Evolutionary conservation across 1,140 invertebrate genomes (phyloP), one percentile per base, ranked within the genome.

Genomic region (Odontomachus brunneus): DNA sequence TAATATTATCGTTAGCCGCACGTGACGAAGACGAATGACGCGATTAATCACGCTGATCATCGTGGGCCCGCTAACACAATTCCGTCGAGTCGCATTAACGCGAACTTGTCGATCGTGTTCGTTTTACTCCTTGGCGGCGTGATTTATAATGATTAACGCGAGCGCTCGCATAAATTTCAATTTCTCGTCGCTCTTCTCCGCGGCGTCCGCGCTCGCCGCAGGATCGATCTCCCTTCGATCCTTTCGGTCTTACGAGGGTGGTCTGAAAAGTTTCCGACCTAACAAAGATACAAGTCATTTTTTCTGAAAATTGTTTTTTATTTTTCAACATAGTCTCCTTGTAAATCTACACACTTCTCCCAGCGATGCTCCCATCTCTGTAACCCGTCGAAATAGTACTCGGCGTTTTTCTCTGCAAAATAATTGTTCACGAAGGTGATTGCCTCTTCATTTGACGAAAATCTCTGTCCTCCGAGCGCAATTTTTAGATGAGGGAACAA

Each of bases 21-120:
- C 69, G 26, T 65, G 84, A 88, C 75, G 69, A 87, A 81, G 86
- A 88, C 75, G 85, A 84, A 88, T 84, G 86, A 87, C 65, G 59
- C 75, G 71, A 88, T 88, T 84, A 84, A 87, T 87, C 86, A 87
- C 53, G 74, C 49, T 48, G 72, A 87, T 84, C 85, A 63, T 29
- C 85, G 62, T 69, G 65, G 62, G 49, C 84, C 44, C 44, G 82
- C 71, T 84, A 88, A 88, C 82, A 84, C 67, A 81, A 82, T 88
- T 88, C 74, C 62, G 69, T 69, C 74, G 33, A 19, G 49, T 69
- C 66, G 75, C 59, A 76, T 88, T 87, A 88, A 84, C 71, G 84
- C 74, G 84, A 84, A 59, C 59, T 63, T 71, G 62, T 63, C 24
- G 60, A 71, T 84, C 66, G 15, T 82, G 38, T 75, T 74, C 26